Evolutionary conservation across 2,113 vertebrate genomes (phyloP), one percentile per base, ranked within the genome.

Genomic region (Anarrhichthys ocellatus): DNA sequence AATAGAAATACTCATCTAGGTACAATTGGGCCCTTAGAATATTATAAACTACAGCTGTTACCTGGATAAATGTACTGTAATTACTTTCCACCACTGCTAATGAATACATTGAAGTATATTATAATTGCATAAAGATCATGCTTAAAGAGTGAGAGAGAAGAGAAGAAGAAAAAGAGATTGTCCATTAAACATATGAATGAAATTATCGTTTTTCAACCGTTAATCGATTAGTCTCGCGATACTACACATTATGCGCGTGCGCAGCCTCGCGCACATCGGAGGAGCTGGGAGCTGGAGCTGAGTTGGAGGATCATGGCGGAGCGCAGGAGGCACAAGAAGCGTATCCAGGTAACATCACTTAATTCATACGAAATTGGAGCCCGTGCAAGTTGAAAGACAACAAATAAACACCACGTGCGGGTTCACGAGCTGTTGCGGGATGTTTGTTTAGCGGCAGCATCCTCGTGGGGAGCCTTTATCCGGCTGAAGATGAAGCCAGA

Each of bases 301-400:
- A 95, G 94, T 92, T 94, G 94, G 94, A 96, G 96, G 94, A 97
- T 97, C 96, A 98, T 99, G 98, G 98, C 97, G 96, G 97, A 99
- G 89, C 97, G 98, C 94, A 97, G 97, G 95, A 95, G 95, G 91
- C 97, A 98, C 87, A 99, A 98, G 96, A 99, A 98, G 91, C 96
- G 97, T 93, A 95, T 97, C 85, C 98, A 99, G 97, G 98, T 99
- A 97, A 89, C 80, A 82, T 75, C 44, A 48, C 64, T 76, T 11
- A 48, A n/a, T 68, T 62, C 11, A 7, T 11, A 4, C 0, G 70
- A 50, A 78, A 2, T 0, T 34, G 5, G 34, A 5, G 13, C 15
- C 13, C 2, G 9, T 27, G 17, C 10, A 2, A 1, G 36, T 11
- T 2, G 5, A 29, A 3, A 22, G 0, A 3, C 2, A 6, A 27